phyloP scores from a whole-genome alignment of 2,113 vertebrate genomes.

The Danionella cerebrum region DNA sequence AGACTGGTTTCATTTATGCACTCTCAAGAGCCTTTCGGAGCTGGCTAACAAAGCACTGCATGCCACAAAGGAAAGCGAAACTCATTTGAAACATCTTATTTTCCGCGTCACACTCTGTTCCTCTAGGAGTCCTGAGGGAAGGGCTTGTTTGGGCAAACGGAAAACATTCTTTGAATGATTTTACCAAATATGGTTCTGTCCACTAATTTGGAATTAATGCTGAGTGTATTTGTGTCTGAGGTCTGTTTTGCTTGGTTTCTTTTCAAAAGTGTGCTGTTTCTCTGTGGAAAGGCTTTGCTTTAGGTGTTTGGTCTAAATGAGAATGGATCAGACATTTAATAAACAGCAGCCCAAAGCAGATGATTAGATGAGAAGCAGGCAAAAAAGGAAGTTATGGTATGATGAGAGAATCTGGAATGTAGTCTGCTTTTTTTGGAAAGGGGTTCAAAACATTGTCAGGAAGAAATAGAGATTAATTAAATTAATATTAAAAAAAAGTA shows the following conservation, averaged over 20 bases:
- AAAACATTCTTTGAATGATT: not conserved
- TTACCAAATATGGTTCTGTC: not conserved
- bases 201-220: constrained; percentile 5
- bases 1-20: constrained; percentile 13
- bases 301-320: not conserved
- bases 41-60: constrained; percentile 7
- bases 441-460: not conserved
- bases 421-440: not conserved
- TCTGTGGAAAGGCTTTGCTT: not conserved
- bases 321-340: not conserved
- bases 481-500: too few relatives aligned
- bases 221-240: constrained; percentile 11
- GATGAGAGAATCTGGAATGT: not conserved
- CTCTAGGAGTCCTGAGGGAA: constrained; percentile 9
- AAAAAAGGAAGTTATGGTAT: not conserved
- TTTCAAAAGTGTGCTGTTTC: not conserved
- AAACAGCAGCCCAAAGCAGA: constrained; percentile 5
- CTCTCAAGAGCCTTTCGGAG: not conserved
- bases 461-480: not conserved
- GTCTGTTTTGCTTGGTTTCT: not conserved
- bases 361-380: not conserved
- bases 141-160: not conserved
- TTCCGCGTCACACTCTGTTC: not conserved
- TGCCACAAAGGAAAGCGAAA: constrained; percentile 8
- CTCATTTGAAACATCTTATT: constrained; percentile 22